Base-by-base conservation (phyloP, 35 echinoderm and acorn worm genomes). In the Antedon bifida region DNA sequence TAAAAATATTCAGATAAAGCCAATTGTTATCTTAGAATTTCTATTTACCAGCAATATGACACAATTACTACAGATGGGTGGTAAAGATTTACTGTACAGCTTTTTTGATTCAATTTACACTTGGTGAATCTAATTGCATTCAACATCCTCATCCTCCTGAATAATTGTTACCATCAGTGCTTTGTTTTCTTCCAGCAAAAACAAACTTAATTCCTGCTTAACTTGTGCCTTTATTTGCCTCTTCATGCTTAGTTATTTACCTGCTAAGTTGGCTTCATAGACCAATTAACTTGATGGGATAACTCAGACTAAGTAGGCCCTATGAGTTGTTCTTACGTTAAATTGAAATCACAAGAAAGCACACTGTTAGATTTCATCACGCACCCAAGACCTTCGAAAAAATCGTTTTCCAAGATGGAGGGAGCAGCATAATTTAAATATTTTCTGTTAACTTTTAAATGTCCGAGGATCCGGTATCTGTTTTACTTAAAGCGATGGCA, bases 401-500 rank as follows among this genome's bases (percentile, higher is more conserved):
- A n/a, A n/a, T n/a, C n/a, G n/a, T n/a, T n/a, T n/a, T n/a, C n/a
- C n/a, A n/a, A n/a, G n/a, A 7, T 7, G 38, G 51, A 12, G 51
- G 5, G 23, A 64, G 19, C 51, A 21, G 5, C 9, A 14, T 26
- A 64, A 64, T 64, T 64, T 26, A 64, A 26, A 64, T 12, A 2
- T 21, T 64, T 64, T 23, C 2, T 64, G 9, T 21, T 64, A 21
- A 11, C 74, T 86, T 80, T 86, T 84, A 91, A 33, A 77, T 85
- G 16, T 91, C 89, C 35, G 89, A 91, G 29, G 84, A 86, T 29
- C 78, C 84, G 32, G 46, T 79, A 26, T 93, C 91, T 30, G 79
- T 83, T 32, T 77, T 76, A 75, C 91, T 93, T 34, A 93, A 78
- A 42, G 83, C 83, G 30, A 93, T 36, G 76, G 91, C 91, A 39